Evolutionary conservation across 2,113 vertebrate genomes (phyloP), one percentile per base, ranked within the genome.

Genomic region (Phoxinus phoxinus): DNA sequence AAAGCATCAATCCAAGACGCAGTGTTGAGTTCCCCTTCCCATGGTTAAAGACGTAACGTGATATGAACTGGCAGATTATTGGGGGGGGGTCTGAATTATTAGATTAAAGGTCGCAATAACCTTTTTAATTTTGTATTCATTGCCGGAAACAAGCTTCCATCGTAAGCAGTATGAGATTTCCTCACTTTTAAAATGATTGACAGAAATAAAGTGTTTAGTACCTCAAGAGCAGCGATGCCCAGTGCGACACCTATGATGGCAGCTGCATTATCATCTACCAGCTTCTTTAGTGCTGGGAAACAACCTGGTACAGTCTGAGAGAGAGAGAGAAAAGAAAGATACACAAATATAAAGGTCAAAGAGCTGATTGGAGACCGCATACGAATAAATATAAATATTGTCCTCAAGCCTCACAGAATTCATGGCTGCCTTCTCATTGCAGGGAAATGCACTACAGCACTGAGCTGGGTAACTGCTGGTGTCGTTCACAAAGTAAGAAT

Each of bases 181-280:
- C 30, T 27, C 2, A 30, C 74, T n/a, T 72, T 10, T 41, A 41
- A 41, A 72, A n/a, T 41, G 19, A 69, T 35, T 67, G 30, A 37
- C 32, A 41, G 35, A 41, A 41, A 41, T 35, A 71, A 69, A 37
- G 12, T 53, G 8, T 6, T 51, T 37, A 8, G 32, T 95, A 96
- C 96, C 95, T 96, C 95, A 63, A 96, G 89, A 17, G 27, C 92
- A 15, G 93, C 94, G 21, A 96, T 94, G 25, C 92, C 95, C 13
- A 96, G 83, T 2, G 93, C 94, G 12, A 95, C 93, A 1, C 23
- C 94, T 65, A 94, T 93, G 3, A 96, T 91, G 9, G 92, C 91
- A 11, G 87, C 89, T 0, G 87, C 74, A 86, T 96, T 95, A 0
- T 88, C 37, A 0, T 93, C 86, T 41, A 96, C 73, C 72, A 95